phyloP scores from a whole-genome alignment of 2,113 vertebrate genomes.

The Oncorhynchus clarkii region DNA sequence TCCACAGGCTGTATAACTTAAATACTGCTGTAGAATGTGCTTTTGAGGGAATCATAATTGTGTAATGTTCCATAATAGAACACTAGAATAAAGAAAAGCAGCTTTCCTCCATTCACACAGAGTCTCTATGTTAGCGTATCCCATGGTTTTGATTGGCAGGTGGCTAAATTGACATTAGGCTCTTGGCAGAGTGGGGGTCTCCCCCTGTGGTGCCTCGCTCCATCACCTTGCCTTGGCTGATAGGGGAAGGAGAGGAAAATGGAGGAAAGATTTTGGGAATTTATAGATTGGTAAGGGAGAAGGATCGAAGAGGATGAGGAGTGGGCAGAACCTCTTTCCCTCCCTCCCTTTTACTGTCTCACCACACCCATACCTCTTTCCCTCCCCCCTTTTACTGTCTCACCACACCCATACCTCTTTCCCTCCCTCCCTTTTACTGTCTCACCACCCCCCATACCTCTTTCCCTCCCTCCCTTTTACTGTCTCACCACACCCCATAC shows the following conservation, averaged over 20 bases:
- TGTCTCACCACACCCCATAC: background rate
- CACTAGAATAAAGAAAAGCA: background rate
- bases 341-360: background rate
- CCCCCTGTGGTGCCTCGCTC: constrained; percentile 36
- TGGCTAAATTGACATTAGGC: constrained; percentile 58
- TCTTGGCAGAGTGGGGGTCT: constrained; percentile 39
- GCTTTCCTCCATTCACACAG: constrained; percentile 2
- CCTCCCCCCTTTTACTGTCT: background rate
- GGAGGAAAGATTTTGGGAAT: background rate
- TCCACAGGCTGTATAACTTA: background rate
- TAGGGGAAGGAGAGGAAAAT: background rate
- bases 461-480: background rate
- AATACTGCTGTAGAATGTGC: background rate
- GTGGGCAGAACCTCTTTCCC: background rate
- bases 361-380: background rate
- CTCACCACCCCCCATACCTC: background rate
- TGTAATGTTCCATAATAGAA: background rate
- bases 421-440: background rate
- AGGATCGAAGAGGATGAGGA: background rate
- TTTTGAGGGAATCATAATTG: no score
- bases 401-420: background rate
- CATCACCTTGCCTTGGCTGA: constrained; percentile 23
- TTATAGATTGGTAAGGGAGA: background rate
- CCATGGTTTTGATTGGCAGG: constrained; percentile 57
- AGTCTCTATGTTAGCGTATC: constrained; percentile 4